phyloP scores from a whole-genome alignment of 2,888 invertebrate species.

The Rhamphomyia laevipes region DNA sequence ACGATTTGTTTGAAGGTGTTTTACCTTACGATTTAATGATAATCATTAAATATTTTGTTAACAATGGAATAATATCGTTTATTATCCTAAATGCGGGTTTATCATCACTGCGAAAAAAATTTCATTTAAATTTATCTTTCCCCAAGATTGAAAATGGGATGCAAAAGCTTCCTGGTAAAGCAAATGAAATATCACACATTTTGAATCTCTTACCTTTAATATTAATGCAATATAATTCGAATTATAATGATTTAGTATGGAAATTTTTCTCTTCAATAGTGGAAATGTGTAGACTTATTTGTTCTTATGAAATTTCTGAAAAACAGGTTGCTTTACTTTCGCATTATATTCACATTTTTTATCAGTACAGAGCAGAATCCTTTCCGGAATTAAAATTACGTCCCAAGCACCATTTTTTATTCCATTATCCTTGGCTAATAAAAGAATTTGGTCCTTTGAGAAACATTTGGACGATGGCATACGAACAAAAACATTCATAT shows the following conservation, averaged over 20 bases:
- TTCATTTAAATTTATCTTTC: not conserved
- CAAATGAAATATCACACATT: slow-evolving; percentile 1
- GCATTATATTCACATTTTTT: not conserved
- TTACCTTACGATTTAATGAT: slow-evolving; percentile 18
- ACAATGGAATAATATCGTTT: not conserved
- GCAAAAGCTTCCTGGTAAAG: slow-evolving; percentile 1
- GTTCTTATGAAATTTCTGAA: not conserved
- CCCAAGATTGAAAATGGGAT: not conserved
- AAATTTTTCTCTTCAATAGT: not conserved
- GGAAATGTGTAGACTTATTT: slow-evolving; percentile 4
- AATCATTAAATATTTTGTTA: no score
- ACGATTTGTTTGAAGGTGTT: slow-evolving; percentile 22
- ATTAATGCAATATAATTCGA: not conserved
- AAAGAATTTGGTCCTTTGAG: slow-evolving; percentile 10
- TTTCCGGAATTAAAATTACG: slow-evolving; percentile 9
- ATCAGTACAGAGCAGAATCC: slow-evolving; percentile 3
- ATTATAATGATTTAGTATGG: not conserved
- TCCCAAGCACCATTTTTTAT: slow-evolving; percentile 14
- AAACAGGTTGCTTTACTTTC: not conserved
- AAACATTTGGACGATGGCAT: slow-evolving; percentile 13
- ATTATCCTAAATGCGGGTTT: not conserved
- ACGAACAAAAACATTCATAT: slow-evolving; percentile 21
- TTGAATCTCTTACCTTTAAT: not conserved
- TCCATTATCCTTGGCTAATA: slow-evolving; percentile 13
- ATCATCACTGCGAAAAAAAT: not conserved